phyloP scores from a whole-genome alignment of 2,888 invertebrate species.

The Acleris literana region DNA sequence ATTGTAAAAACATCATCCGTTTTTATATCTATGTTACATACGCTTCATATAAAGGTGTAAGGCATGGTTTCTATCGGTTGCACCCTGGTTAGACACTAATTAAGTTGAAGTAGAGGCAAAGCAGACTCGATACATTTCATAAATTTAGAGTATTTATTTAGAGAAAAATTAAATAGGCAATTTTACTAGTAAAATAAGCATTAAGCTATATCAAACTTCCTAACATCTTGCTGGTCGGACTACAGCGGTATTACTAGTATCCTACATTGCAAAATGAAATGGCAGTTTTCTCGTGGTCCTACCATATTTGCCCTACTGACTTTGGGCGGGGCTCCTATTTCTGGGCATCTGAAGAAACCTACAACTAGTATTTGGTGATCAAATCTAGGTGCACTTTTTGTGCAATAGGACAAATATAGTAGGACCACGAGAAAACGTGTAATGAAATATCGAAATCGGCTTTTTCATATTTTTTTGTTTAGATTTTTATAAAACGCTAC shows the following conservation, averaged over 20 bases:
- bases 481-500: constrained; percentile 41
- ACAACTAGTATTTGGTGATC: no score
- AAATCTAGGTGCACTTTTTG: no score
- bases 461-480: constrained; percentile 53
- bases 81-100: background rate
- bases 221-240: constrained; percentile 31
- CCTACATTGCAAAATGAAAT: constrained; percentile 52
- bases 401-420: no score
- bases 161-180: constrained; percentile 68
- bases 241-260: constrained; percentile 63
- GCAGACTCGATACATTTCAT: constrained; percentile 64
- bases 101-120: constrained; percentile 48
- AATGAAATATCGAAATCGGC: constrained; percentile 48
- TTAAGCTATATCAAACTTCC: constrained; percentile 42
- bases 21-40: background rate
- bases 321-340: no score
- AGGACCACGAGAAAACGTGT: no score
- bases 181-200: constrained; percentile 71
- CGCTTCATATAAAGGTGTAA: no score
- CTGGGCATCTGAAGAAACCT: no score
- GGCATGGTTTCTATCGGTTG: no score
- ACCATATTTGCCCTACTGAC: no score
- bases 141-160: constrained; percentile 65
- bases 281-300: no score
- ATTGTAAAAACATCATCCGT: background rate